Evolutionary conservation across 2,888 invertebrate genomes (phyloP), one percentile per base, ranked within the genome.

Genomic region (Hirtodrosophila trivittata): DNA sequence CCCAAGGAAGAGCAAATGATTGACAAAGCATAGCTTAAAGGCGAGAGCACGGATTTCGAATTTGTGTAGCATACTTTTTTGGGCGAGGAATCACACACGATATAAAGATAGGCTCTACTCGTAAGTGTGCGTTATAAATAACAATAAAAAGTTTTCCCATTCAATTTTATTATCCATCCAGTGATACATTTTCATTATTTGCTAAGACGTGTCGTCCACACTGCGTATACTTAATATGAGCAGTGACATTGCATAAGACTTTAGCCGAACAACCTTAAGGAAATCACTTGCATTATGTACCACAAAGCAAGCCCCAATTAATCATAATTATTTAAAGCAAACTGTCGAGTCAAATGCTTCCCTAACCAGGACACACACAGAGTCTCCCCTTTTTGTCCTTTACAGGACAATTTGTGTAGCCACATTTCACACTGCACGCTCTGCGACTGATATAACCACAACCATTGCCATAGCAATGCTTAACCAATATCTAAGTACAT

Each of bases 321-420:
- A 82, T 85, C 73, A 82, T 76, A 78, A 78, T 85, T 82, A 78
- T 75, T 68, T 70, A 67, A 73, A 70, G 54, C 32, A 25, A 58
- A 46, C 39, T 51, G 37, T 32, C 4, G 7, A 9, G 46, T 13
- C 55, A 50, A 43, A 56, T 57, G 63, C 43, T 39, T 26, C 33
- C 45, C 25, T 10, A 62, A 33, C 21, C 25, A 18, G 28, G 35
- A 13, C 25, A 37, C 3, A 55, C 13, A 21, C 16, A n/a, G n/a
- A n/a, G n/a, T n/a, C n/a, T n/a, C n/a, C n/a, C n/a, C n/a, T n/a
- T n/a, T n/a, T n/a, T n/a, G n/a, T n/a, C n/a, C n/a, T n/a, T n/a
- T n/a, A n/a, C n/a, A n/a, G n/a, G n/a, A n/a, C n/a, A n/a, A n/a
- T n/a, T n/a, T n/a, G n/a, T n/a, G n/a, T n/a, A n/a, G n/a, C n/a